Base-by-base conservation (phyloP, 2,113 vertebrate genomes). In the Neotoma lepida region DNA sequence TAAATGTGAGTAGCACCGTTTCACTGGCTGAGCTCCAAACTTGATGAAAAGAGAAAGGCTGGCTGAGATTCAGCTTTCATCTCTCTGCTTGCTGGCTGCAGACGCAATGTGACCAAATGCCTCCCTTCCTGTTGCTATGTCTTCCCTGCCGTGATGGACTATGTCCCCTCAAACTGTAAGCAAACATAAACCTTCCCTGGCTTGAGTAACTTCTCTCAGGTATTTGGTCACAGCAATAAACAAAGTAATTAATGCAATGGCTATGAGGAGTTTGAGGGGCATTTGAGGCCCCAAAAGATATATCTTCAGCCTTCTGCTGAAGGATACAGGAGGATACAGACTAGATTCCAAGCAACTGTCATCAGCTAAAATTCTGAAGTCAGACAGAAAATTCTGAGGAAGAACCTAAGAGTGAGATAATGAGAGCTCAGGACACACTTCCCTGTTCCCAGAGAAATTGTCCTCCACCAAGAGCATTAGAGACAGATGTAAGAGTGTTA, bases 371-470 rank as follows among this genome's bases (percentile, higher is more conserved):
- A 64, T 30, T 84, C 80, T 7, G 73, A 81, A 7, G 24, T 41
- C 49, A 78, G 54, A 94, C 15, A 74, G 90, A 90, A 94, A 89
- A 89, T 92, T 24, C 77, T 54, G n/a, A 93, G 73, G 39, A 46
- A 51, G 88, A 91, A n/a, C 61, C 51, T 54, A n/a, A 81, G 64
- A 73, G 15, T 28, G 4, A 44, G 74, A 76, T 26, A 51, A 35
- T 74, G 56, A 68, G 88, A 90, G 28, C n/a, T 58, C 51, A 20
- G 28, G 61, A 8, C 13, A 74, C 84, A 82, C 35, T 26, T 84
- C 61, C 77, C 68, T 71, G 1, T 92, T 91, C 82, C 90, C 89
- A 88, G 33, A 28, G 64, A 92, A 88, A 70, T 80, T 56, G 39
- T 54, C 22, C 68, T 41, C 44, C 64, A 35, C 74, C 22, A 20